These are phyloP conservation scores for Gymnosoma rotundatum DNA, from an alignment of 2,888 invertebrate genomes.

Conservation along the genomic window DNA sequence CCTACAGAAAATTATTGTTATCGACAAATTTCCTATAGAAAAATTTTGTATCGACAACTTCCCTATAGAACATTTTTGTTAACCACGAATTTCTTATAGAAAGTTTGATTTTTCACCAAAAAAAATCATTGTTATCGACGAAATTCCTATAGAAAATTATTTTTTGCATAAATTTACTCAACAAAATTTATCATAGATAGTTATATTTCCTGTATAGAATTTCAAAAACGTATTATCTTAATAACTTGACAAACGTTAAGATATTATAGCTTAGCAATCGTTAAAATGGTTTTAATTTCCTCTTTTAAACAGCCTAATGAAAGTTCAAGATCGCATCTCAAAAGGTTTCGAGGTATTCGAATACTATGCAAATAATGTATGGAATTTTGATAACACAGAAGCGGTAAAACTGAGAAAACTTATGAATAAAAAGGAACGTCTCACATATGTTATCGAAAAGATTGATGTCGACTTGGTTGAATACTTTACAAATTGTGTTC, in stretches of 20 bases:
- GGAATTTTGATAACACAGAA: slow-evolving; percentile 91
- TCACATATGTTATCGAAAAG: slow-evolving; percentile 87
- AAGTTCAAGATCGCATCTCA: slow-evolving; percentile 91
- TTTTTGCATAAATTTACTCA: no score
- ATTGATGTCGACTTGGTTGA: slow-evolving; percentile 88
- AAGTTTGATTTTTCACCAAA: no score
- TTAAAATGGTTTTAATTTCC: no score
- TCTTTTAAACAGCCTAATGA: slow-evolving; percentile 86
- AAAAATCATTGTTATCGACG: not conserved
- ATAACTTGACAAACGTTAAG: no score
- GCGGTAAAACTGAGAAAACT: slow-evolving; percentile 84
- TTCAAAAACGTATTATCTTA: no score
- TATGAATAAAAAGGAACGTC: slow-evolving; percentile 86
- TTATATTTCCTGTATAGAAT: no score
- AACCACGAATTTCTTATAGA: not conserved
- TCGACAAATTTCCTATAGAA: no score
- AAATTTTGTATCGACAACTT: no score
- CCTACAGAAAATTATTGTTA: no score
- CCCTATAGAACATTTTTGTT: not conserved
- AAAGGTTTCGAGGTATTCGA: slow-evolving; percentile 95
- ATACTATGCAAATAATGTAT: slow-evolving; percentile 95
- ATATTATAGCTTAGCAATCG: no score
- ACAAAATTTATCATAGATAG: no score
- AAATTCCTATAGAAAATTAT: not conserved
- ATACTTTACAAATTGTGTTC: slow-evolving; percentile 92